phyloP scores from a whole-genome alignment of 30 jellyfish, hydroid and myxozoan genomes.

The Hydractinia echinata region DNA sequence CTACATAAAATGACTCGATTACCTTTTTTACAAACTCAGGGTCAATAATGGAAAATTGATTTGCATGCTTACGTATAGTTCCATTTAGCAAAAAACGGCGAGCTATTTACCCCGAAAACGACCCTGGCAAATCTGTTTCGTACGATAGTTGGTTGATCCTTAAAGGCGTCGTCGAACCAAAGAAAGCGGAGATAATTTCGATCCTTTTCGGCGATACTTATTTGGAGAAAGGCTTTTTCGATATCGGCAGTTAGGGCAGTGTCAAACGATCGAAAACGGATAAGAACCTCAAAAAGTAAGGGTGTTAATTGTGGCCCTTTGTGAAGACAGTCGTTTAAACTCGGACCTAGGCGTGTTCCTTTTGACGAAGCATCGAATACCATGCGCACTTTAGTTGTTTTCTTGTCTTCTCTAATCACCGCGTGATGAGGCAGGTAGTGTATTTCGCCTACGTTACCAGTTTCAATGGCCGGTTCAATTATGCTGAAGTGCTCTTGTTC shows the following conservation, averaged over 20 bases:
- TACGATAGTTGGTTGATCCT: conserved; percentile 23
- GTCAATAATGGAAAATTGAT: neutral
- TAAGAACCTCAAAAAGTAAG: no score
- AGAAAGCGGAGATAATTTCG: conserved; percentile 18
- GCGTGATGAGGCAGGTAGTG: no score
- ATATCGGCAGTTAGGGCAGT: conserved; percentile 18
- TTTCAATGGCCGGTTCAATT: no score
- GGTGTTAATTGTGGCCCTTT: no score
- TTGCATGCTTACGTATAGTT: neutral
- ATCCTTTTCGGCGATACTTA: conserved; percentile 22
- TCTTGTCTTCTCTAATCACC: no score
- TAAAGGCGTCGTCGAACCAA: conserved; percentile 17
- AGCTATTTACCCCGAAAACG: conserved; percentile 20
- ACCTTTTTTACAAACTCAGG: conserved; percentile 3
- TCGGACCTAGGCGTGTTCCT: no score
- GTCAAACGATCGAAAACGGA: conserved; percentile 9
- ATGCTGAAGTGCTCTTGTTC: no score
- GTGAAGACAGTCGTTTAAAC: no score
- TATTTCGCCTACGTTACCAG: no score
- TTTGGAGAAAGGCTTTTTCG: conserved; percentile 21
- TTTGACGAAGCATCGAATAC: no score
- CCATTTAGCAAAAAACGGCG: neutral
- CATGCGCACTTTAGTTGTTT: no score
- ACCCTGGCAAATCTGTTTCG: no score
- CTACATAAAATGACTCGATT: conserved; percentile 15